Base-by-base conservation (phyloP, 2,113 vertebrate genomes). In the Sialia sialis region DNA sequence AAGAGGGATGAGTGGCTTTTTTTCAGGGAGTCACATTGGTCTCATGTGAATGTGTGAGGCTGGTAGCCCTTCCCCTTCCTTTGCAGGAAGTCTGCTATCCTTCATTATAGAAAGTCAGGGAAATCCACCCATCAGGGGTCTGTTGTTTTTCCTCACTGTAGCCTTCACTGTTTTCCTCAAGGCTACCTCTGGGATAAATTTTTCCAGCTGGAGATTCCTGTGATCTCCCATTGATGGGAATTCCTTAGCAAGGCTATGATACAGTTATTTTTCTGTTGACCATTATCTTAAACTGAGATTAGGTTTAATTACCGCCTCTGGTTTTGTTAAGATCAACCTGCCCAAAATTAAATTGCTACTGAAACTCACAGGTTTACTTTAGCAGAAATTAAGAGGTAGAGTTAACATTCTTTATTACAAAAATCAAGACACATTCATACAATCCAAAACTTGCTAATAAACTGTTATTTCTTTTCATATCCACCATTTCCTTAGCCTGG, bases 401-500 rank as follows among this genome's bases (percentile, higher is more conserved):
- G 34, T 90, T 90, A 95, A 92, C 63, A 86, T 92, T 93, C 79
- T 96, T 96, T 96, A 96, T 96, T 96, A 88, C 43, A 92, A 96
- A 96, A 94, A 88, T 79, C 67, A 93, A 88, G 63, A 96, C 85
- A 94, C 90, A 94, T 93, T 94, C 63, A 62, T 86, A 94, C 90
- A 96, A 74, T 90, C 46, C 46, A 94, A 92, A 94, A 67, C 49
- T 77, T 93, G 29, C 82, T 94, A 93, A 83, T 90, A 73, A 88
- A 62, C 36, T 69, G 81, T 75, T 77, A 89, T 67, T 85, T 95
- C 72, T 69, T 90, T 69, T 90, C 49, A 36, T 86, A 46, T 25
- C 34, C 38, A 79, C n/a, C 59, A 36, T 90, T 92, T 80, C 55
- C 83, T 90, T 86, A 77, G 34, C 29, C 51, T 66, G 64, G 29